Evolutionary conservation across 1,140 invertebrate genomes (phyloP).

Genomic region (Hetaerina americana): DNA sequence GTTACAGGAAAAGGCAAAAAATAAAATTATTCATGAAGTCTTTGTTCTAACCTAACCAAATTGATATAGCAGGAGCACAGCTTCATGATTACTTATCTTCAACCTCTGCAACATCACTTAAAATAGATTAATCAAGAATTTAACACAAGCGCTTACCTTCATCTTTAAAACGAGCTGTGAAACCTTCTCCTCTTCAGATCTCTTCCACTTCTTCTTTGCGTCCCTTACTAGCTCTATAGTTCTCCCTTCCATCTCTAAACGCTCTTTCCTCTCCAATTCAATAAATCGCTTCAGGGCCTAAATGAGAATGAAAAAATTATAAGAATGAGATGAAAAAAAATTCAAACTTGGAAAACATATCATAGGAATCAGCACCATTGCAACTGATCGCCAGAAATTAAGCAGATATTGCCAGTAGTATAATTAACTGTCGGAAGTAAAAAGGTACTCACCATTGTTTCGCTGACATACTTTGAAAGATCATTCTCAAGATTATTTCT

Average conservation of each 20-base stretch:
- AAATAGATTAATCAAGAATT: too few relatives aligned
- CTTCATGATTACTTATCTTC: too few relatives aligned
- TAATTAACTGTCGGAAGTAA: too few relatives aligned
- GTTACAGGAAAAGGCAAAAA: too few relatives aligned
- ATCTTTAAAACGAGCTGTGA: constrained; percentile 39
- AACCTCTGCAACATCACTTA: too few relatives aligned
- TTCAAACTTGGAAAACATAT: constrained; percentile 3
- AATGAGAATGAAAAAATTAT: too few relatives aligned
- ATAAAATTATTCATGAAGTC: too few relatives aligned
- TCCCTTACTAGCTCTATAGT: constrained; percentile 41
- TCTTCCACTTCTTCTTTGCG: constrained; percentile 43
- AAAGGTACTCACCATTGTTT: constrained; percentile 25
- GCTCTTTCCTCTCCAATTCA: constrained; percentile 9
- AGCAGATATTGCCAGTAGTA: too few relatives aligned
- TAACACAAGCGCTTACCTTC: constrained; percentile 22
- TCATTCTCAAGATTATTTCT: constrained; percentile 38
- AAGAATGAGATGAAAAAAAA: constrained; percentile 13
- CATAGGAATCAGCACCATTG: too few relatives aligned
- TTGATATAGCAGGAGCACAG: too few relatives aligned
- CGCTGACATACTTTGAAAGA: constrained; percentile 27
- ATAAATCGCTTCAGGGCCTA: neutral
- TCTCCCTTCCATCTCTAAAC: constrained; percentile 34
- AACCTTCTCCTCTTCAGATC: constrained; percentile 40
- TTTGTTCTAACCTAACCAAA: too few relatives aligned
- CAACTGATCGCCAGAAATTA: too few relatives aligned